Evolutionary conservation across 2,797 vertebrate species (phyloP).

Genomic region (Leptatherina wallacei): DNA sequence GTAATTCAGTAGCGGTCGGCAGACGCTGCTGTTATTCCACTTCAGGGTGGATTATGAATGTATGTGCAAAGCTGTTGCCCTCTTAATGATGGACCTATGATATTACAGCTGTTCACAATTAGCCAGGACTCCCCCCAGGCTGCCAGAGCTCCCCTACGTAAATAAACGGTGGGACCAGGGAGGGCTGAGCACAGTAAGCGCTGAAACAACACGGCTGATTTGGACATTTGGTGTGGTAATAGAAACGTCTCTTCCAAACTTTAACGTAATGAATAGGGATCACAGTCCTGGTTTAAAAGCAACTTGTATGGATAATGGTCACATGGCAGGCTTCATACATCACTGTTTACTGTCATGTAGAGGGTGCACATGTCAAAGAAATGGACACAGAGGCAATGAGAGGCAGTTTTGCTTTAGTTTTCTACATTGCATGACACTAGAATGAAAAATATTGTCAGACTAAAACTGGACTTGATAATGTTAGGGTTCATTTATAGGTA

Average conservation of each 20-base stretch:
- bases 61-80: constrained; percentile 69
- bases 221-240: constrained; percentile 76
- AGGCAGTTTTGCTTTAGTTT: not conserved
- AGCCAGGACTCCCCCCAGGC: constrained; percentile 73
- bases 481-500: too few relatives aligned
- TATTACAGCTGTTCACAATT: constrained; percentile 85
- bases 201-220: constrained; percentile 83
- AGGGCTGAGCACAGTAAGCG: constrained; percentile 75
- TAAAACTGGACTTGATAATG: too few relatives aligned
- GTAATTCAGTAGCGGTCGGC: constrained; percentile 73
- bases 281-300: constrained; percentile 56
- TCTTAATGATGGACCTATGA: constrained; percentile 74
- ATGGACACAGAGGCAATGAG: not conserved
- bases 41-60: constrained; percentile 74
- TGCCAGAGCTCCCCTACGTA: constrained; percentile 76
- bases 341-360: constrained; percentile 56
- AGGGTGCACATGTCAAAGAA: constrained; percentile 3
- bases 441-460: too few relatives aligned
- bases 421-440: not conserved
- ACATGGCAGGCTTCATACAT: constrained; percentile 52
- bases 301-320: constrained; percentile 57
- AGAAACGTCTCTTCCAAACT: constrained; percentile 73
- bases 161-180: constrained; percentile 78
- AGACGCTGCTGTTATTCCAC: constrained; percentile 66
- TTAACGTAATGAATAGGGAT: constrained; percentile 77